Evolutionary conservation across 2,113 vertebrate species (phyloP).

Genomic region (Nettapus auritus): DNA sequence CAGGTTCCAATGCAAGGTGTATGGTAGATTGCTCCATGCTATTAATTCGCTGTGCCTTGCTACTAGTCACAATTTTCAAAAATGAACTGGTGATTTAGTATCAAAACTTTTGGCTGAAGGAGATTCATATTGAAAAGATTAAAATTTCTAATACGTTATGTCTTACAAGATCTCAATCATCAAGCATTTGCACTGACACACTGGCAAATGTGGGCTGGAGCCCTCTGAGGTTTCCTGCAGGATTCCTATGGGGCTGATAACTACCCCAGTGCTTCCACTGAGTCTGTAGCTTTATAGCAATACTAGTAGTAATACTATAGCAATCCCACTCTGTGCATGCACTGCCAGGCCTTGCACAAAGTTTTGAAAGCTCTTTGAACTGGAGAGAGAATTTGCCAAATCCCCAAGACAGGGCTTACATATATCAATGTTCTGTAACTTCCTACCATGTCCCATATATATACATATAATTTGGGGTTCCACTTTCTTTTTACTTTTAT

Average conservation of each 20-base stretch:
- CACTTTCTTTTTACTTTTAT: background rate
- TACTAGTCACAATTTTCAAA: background rate
- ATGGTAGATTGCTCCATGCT: background rate
- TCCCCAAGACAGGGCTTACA: background rate
- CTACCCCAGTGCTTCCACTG: background rate
- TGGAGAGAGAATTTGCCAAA: background rate
- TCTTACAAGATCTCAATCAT: background rate
- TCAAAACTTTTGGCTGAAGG: background rate
- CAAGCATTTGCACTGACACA: background rate
- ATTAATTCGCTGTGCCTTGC: background rate
- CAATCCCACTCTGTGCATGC: background rate
- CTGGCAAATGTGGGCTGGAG: background rate
- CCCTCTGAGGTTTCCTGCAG: background rate
- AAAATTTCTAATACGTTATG: background rate
- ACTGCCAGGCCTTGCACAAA: background rate
- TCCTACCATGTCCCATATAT: background rate
- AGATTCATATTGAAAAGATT: background rate
- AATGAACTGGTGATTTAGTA: background rate
- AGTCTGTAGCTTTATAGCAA: background rate
- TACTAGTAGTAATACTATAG: too few relatives aligned
- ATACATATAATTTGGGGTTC: rapidly evolving
- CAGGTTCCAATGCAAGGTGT: background rate
- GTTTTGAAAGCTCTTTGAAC: background rate
- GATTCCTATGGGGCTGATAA: background rate
- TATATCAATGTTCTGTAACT: background rate